These are phyloP conservation scores for Salticus scenicus DNA, from an alignment of 2,888 invertebrate species.

Conservation along the genomic window DNA sequence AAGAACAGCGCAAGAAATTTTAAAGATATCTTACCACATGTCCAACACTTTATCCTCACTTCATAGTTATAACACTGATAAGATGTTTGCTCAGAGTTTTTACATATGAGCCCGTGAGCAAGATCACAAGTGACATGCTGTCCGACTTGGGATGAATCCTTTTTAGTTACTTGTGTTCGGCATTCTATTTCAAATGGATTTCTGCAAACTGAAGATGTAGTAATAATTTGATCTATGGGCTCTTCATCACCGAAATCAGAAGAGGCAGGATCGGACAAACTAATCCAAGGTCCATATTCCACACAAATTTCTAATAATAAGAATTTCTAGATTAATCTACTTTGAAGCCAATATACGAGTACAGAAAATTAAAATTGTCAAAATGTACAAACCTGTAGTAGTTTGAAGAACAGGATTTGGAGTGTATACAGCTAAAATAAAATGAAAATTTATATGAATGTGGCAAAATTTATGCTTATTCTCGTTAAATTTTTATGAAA, in stretches of 20 bases:
- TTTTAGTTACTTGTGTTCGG: conserved; percentile 71
- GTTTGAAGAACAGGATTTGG: conserved; percentile 1
- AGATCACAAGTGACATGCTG: conserved; percentile 74
- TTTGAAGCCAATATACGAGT: too few species aligned
- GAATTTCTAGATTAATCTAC: neutral
- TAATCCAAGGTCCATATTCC: conserved; percentile 74
- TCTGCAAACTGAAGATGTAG: conserved; percentile 72
- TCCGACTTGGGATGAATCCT: conserved; percentile 72
- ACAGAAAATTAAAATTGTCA: too few species aligned
- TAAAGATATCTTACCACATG: conserved; percentile 52
- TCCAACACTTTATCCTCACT: conserved; percentile 74
- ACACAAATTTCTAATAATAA: conserved; percentile 72
- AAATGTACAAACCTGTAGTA: conserved; percentile 19
- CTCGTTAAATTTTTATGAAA: too few species aligned
- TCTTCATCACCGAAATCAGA: conserved; percentile 74
- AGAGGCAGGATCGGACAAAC: conserved; percentile 73
- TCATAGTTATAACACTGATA: conserved; percentile 74
- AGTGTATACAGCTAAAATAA: neutral
- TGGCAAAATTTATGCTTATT: too few species aligned
- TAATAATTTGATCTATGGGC: conserved; percentile 73
- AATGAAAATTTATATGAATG: too few species aligned
- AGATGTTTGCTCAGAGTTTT: conserved; percentile 71
- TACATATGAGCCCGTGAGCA: conserved; percentile 73
- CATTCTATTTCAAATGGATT: conserved; percentile 73
- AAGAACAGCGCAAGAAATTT: neutral